These are phyloP conservation scores for Cetonia aurata DNA, from an alignment of 2,888 invertebrate genomes.

Conservation along the genomic window DNA sequence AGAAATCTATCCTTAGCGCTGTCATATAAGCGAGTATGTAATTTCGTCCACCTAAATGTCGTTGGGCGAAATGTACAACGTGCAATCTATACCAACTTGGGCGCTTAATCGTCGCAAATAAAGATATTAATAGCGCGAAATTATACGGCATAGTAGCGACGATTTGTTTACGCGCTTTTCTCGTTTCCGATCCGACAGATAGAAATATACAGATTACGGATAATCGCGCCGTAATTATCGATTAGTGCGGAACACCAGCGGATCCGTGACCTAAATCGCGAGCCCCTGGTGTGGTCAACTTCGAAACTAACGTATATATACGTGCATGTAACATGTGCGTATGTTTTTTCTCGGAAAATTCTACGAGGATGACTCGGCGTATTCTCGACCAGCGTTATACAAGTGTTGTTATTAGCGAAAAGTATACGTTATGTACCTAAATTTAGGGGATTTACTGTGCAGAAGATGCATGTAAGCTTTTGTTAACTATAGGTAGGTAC, in stretches of 20 bases:
- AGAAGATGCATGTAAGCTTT: too few species aligned
- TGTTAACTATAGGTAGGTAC: too few species aligned
- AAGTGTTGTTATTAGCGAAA: not conserved
- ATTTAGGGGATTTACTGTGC: too few species aligned
- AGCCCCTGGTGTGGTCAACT: not conserved
- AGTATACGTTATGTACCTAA: too few species aligned
- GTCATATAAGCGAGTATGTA: not conserved
- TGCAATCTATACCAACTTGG: constrained; percentile 4
- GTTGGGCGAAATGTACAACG: not conserved
- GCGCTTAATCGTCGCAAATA: constrained; percentile 29
- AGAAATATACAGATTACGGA: constrained; percentile 19
- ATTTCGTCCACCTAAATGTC: constrained; percentile 20
- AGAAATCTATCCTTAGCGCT: too few species aligned
- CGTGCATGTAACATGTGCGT: not conserved
- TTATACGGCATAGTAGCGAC: constrained; percentile 29
- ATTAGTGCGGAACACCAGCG: constrained; percentile 36
- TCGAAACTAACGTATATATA: not conserved
- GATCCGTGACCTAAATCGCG: constrained; percentile 16
- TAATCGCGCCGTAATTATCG: constrained; percentile 28
- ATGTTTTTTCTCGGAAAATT: constrained; percentile 10
- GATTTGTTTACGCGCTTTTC: constrained; percentile 25
- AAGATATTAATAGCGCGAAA: constrained; percentile 37
- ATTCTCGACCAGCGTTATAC: not conserved
- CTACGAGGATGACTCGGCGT: not conserved
- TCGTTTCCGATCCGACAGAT: constrained; percentile 14